phyloP scores from a whole-genome alignment of 1,140 invertebrate genomes.

The Bilobella aurantiaca region DNA sequence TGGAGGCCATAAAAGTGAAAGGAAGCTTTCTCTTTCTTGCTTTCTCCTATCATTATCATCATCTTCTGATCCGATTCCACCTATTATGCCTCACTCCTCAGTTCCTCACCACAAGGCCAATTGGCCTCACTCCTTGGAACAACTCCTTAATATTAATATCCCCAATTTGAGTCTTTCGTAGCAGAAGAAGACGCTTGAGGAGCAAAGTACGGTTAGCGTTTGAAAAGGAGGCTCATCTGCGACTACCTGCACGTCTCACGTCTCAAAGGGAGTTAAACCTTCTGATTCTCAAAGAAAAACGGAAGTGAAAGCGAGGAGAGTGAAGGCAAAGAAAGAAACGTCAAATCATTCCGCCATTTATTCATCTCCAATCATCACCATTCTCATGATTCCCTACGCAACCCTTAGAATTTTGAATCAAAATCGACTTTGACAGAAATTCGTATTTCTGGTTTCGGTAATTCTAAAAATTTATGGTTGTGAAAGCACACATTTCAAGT shows the following conservation, averaged over 20 bases:
- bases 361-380: background rate
- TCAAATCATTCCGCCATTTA: background rate
- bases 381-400: background rate
- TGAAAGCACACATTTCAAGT: too few relatives aligned
- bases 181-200: background rate
- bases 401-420: background rate
- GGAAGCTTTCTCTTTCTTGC: background rate
- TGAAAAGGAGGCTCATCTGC: background rate
- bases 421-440: background rate
- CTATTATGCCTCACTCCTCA: background rate
- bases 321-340: background rate
- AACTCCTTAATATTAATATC: background rate
- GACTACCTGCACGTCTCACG: background rate
- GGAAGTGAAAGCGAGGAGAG: too few relatives aligned
- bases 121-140: background rate
- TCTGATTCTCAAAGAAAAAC: background rate
- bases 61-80: background rate
- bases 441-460: too few relatives aligned
- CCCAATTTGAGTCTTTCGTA: background rate
- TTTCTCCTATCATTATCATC: background rate
- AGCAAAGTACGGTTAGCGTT: too few relatives aligned
- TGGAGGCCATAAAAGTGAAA: too few relatives aligned
- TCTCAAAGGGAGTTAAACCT: background rate
- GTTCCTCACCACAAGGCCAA: background rate
- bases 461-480: too few relatives aligned